These are phyloP conservation scores for Lordiphosa clarofinis DNA, from an alignment of 1,140 invertebrate species.

Conservation along the genomic window DNA sequence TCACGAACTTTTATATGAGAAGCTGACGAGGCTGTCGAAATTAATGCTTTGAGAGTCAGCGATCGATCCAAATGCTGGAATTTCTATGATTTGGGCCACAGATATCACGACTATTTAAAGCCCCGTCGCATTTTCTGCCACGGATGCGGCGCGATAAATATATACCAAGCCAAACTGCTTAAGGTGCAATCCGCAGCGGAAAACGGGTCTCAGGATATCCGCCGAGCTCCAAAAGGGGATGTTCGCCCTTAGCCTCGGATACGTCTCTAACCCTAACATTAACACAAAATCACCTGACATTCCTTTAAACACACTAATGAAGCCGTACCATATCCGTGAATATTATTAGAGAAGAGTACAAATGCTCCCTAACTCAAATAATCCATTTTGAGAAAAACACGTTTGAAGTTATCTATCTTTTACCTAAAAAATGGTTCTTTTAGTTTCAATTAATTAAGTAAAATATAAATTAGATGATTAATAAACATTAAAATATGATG, in stretches of 20 bases:
- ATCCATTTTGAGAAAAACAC: no score
- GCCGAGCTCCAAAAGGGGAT: not conserved
- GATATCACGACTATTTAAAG: not conserved
- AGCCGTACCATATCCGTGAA: not conserved
- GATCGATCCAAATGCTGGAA: no score
- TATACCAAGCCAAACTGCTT: not conserved
- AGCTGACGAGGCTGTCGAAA: no score
- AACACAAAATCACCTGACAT: not conserved
- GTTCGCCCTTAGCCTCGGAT: not conserved
- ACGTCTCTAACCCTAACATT: not conserved
- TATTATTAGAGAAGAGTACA: not conserved
- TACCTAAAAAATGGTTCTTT: no score
- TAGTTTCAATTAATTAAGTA: no score
- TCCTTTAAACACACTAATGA: not conserved
- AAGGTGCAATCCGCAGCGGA: not conserved
- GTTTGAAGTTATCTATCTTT: no score
- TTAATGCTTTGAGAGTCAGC: no score
- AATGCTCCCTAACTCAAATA: no score
- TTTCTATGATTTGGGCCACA: no score
- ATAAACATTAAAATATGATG: no score
- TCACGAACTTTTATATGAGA: no score
- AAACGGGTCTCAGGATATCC: not conserved
- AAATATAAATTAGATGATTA: no score
- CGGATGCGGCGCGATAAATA: not conserved
- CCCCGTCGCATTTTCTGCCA: not conserved